phyloP scores from a whole-genome alignment of 2,113 vertebrate species.

The Oreamnos americanus region DNA sequence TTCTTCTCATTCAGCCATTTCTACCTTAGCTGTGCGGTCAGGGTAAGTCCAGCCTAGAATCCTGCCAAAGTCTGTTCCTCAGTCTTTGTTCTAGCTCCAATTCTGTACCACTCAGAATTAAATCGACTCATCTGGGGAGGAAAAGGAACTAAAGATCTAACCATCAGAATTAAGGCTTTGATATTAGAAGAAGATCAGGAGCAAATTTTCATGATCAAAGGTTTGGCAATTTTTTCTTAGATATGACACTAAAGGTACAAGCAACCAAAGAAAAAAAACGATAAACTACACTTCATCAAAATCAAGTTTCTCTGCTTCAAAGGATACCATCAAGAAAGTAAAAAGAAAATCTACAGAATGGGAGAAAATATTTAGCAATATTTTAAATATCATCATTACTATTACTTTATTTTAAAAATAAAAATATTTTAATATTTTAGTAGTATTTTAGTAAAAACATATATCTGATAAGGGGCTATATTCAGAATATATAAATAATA shows the following conservation, averaged over 20 bases:
- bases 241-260: neutral
- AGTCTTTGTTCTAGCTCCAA: neutral
- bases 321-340: neutral
- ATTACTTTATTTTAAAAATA: neutral
- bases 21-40: neutral
- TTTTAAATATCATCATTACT: neutral
- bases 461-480: neutral
- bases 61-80: neutral
- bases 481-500: neutral
- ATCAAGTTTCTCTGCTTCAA: neutral
- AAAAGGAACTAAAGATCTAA: neutral
- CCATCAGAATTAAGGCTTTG: neutral
- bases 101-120: neutral
- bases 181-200: neutral
- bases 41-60: neutral
- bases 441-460: neutral
- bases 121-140: neutral
- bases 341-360: neutral
- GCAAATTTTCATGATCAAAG: neutral
- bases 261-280: constrained; percentile 1
- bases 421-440: neutral
- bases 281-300: neutral
- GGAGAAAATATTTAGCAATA: neutral
- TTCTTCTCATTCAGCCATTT: neutral
- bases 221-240: neutral